Conservation (phyloP, 2,797 vertebrate genomes). For the Eptatretus atami region DNA sequence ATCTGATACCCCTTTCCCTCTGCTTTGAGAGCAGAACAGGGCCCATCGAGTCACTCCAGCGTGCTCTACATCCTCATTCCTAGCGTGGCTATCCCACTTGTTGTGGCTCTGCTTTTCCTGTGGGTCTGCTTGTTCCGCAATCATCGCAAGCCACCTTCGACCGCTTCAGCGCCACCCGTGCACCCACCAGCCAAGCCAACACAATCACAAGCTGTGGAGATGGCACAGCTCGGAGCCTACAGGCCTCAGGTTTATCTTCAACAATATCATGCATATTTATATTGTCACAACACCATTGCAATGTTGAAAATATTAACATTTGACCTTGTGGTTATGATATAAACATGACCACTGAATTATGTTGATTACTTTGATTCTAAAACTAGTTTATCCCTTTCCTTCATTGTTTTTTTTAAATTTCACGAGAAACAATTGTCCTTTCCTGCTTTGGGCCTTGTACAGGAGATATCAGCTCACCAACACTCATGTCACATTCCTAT, state of each 20-base stretch:
- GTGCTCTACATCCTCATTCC: conserved; percentile 77
- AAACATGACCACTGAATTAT: too few species aligned
- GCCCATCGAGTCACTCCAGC: conserved; percentile 16
- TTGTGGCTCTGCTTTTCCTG: conserved; percentile 81
- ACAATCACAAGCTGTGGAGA: conserved; percentile 58
- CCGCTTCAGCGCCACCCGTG: conserved; percentile 17
- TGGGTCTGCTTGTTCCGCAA: conserved; percentile 75
- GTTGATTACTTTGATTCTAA: too few species aligned
- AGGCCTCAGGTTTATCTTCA: conserved; percentile 35
- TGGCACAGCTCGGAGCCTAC: conserved; percentile 49
- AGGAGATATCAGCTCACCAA: too few species aligned
- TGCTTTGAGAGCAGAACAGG: not conserved
- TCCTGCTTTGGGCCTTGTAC: too few species aligned
- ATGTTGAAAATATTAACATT: too few species aligned
- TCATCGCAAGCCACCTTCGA: conserved; percentile 42
- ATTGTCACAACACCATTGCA: too few species aligned
- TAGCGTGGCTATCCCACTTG: conserved; percentile 53
- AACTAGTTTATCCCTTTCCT: too few species aligned
- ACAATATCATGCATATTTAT: too few species aligned
- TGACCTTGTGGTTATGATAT: too few species aligned
- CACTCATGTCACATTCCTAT: too few species aligned
- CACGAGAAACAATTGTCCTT: too few species aligned
- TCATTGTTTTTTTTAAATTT: too few species aligned
- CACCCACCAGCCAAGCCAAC: conserved; percentile 39
- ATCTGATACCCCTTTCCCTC: not conserved